Evolutionary conservation across 2,113 vertebrate species (phyloP).

Genomic region (Oncorhynchus mykiss): DNA sequence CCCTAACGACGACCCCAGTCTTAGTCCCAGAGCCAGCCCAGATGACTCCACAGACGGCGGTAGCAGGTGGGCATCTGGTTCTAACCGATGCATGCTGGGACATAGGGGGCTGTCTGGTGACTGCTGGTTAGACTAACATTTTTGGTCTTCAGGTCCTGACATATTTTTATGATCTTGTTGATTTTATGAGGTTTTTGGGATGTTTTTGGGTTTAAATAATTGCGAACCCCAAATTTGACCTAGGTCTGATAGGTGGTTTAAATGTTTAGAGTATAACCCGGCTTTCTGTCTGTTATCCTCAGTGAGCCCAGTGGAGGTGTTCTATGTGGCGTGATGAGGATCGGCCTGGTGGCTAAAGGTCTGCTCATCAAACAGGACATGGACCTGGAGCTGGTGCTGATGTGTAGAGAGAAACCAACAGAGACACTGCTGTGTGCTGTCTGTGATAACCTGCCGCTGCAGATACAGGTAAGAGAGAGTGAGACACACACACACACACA

Average conservation of each 20-base stretch:
- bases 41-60: slow-evolving; percentile 77
- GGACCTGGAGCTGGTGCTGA: slow-evolving; percentile 96
- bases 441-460: slow-evolving; percentile 90
- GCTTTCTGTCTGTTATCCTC: slow-evolving; percentile 22
- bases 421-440: slow-evolving; percentile 88
- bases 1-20: slow-evolving; percentile 22
- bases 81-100: not conserved
- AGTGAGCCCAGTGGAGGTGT: slow-evolving; percentile 87
- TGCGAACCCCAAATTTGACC: too few species aligned
- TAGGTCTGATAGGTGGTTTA: too few species aligned
- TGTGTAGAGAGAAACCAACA: slow-evolving; percentile 97
- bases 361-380: slow-evolving; percentile 98
- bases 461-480: slow-evolving; percentile 84
- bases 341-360: slow-evolving; percentile 97
- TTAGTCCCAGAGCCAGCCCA: slow-evolving; percentile 30
- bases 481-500: not conserved
- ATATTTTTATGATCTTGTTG: not conserved
- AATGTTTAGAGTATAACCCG: too few species aligned
- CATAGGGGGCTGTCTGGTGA: not conserved
- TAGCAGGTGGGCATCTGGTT: slow-evolving; percentile 77
- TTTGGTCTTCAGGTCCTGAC: not conserved
- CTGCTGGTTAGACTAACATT: not conserved
- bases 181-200: not conserved
- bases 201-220: too few species aligned
- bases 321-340: slow-evolving; percentile 95